phyloP scores from a whole-genome alignment of 2,113 vertebrate genomes.

The Picathartes gymnocephalus region DNA sequence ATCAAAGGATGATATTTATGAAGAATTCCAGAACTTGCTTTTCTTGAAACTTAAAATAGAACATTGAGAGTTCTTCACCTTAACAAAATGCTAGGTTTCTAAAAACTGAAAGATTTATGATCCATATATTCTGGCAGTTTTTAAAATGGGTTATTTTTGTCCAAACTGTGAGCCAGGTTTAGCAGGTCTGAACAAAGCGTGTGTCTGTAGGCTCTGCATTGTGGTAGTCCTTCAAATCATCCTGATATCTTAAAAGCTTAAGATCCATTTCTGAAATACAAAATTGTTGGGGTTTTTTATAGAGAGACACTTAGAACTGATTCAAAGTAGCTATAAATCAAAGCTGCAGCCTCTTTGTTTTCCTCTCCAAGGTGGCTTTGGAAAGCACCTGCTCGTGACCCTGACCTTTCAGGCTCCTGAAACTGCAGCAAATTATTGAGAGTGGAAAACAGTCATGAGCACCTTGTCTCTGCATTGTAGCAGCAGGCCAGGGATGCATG shows the following conservation, averaged over 20 bases:
- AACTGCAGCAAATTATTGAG: not conserved
- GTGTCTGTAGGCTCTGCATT: not conserved
- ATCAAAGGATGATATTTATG: constrained; percentile 18
- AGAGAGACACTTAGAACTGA: not conserved
- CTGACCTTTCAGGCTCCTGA: not conserved
- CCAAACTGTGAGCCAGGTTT: not conserved
- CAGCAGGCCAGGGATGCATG: not conserved
- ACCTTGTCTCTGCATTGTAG: not conserved
- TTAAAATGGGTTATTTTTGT: not conserved
- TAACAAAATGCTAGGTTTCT: not conserved
- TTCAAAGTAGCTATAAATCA: not conserved
- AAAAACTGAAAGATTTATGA: not conserved
- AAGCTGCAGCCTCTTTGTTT: not conserved
- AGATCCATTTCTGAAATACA: not conserved
- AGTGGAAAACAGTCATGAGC: fast-evolving
- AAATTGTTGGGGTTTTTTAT: not conserved
- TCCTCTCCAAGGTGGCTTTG: not conserved
- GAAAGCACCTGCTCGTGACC: not conserved
- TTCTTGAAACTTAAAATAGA: constrained; percentile 16
- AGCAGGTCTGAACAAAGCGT: not conserved
- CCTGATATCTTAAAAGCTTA: not conserved
- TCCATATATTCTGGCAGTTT: not conserved
- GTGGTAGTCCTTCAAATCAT: not conserved
- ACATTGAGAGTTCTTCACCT: not conserved
- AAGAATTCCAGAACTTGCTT: not conserved